A percentile compares a stretch with the other conserved stretches of the same genome.
phyloP scores from a whole-genome alignment of 2,797 vertebrate species.

The Percopsis omiscomaycus region DNA sequence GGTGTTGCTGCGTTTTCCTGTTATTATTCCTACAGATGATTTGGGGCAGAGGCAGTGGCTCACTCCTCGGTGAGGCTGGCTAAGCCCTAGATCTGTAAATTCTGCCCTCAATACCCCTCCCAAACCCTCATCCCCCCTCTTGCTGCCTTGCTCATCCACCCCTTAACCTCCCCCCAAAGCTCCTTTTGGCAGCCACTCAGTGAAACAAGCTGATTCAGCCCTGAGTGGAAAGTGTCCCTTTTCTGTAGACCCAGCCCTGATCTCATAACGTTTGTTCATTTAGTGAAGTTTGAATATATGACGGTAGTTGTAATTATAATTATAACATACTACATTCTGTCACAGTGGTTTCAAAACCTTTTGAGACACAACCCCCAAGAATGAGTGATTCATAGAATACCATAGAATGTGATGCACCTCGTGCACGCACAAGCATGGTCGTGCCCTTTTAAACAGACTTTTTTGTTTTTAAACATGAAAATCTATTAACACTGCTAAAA shows the following conservation, averaged over 20 bases:
- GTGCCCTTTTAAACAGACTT: too few species aligned
- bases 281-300: too few species aligned
- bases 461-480: too few species aligned
- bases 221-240: slow-evolving; percentile 37
- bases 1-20: slow-evolving; percentile 47
- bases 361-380: too few species aligned
- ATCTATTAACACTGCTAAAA: too few species aligned
- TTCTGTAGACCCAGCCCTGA: slow-evolving; percentile 8
- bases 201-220: slow-evolving; percentile 63
- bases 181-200: slow-evolving; percentile 48
- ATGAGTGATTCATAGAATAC: too few species aligned
- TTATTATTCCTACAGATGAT: slow-evolving; percentile 49
- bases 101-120: slow-evolving; percentile 40
- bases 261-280: not conserved
- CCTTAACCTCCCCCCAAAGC: too few species aligned
- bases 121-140: slow-evolving; percentile 25
- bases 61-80: slow-evolving; percentile 41
- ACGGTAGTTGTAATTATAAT: too few species aligned
- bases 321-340: too few species aligned
- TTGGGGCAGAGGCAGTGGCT: slow-evolving; percentile 38
- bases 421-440: too few species aligned
- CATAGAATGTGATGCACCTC: too few species aligned
- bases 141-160: slow-evolving; percentile 33
- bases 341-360: too few species aligned
- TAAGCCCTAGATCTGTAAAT: slow-evolving; percentile 57